These are phyloP conservation scores for Cairina moschata DNA, from an alignment of 2,113 vertebrate species.

Conservation along the genomic window DNA sequence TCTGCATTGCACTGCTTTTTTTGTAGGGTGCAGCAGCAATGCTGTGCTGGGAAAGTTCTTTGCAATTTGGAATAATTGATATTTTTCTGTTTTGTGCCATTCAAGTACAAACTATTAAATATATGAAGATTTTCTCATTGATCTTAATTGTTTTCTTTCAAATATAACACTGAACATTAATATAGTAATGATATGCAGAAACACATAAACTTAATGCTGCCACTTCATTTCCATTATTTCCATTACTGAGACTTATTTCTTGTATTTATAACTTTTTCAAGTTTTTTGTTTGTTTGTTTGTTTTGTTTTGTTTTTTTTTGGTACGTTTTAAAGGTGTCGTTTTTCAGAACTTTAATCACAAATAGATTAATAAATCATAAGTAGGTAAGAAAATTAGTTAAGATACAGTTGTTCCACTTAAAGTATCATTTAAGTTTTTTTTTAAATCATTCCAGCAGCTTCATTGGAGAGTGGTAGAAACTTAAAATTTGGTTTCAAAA, in stretches of 20 bases:
- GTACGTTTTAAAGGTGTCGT: neutral
- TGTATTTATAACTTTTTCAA: neutral
- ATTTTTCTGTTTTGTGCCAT: neutral
- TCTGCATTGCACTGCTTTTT: neutral
- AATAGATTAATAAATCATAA: neutral
- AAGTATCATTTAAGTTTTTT: neutral
- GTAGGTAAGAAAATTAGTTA: neutral
- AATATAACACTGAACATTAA: neutral
- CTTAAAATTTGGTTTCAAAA: neutral
- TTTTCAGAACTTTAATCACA: neutral
- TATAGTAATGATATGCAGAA: neutral
- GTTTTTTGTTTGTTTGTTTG: no score
- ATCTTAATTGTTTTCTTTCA: neutral
- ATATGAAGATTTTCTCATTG: neutral
- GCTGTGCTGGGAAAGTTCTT: neutral
- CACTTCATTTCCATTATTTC: neutral
- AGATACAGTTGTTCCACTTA: neutral
- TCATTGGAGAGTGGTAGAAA: neutral
- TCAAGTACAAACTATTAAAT: neutral
- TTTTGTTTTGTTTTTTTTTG: neutral
- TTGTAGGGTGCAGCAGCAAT: neutral
- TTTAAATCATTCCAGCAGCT: neutral
- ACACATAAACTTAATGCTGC: neutral
- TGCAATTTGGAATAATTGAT: neutral
- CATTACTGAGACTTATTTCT: neutral